Evolutionary conservation across 2,888 invertebrate species (phyloP).

Genomic region (Drosophila putrida): DNA sequence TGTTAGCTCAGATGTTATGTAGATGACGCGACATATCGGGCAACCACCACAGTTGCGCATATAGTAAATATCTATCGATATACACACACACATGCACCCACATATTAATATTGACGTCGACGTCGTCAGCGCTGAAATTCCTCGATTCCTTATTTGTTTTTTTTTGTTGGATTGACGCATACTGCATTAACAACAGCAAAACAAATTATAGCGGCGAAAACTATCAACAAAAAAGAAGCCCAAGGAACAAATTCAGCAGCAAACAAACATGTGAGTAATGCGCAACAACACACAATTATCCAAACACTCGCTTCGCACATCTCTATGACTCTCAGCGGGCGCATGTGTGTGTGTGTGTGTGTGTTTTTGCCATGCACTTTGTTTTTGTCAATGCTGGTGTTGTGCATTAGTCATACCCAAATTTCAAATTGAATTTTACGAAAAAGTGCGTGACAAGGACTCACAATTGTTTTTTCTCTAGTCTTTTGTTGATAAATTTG

Average conservation of each 20-base stretch:
- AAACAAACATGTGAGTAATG: constrained; percentile 56
- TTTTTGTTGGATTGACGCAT: constrained; percentile 42
- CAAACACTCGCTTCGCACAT: constrained; percentile 22
- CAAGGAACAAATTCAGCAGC: constrained; percentile 26
- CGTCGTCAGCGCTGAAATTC: constrained; percentile 47
- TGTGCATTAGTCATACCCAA: constrained; percentile 62
- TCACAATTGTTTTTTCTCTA: neutral
- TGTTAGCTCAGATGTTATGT: constrained; percentile 1
- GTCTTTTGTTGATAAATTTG: neutral
- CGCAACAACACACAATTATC: constrained; percentile 32
- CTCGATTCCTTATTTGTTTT: constrained; percentile 44
- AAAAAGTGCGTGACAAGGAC: constrained; percentile 43
- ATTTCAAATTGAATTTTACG: constrained; percentile 34
- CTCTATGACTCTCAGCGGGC: neutral
- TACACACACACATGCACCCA: neutral
- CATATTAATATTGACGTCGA: constrained; percentile 28
- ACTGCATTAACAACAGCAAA: constrained; percentile 1
- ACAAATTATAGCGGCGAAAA: constrained; percentile 2
- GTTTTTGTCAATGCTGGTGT: constrained; percentile 56
- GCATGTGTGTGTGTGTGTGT: constrained; percentile 12
- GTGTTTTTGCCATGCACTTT: constrained; percentile 52
- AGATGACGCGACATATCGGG: neutral
- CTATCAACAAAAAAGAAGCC: constrained; percentile 1
- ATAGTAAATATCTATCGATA: neutral
- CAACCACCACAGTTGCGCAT: constrained; percentile 23